Percentiles rank a stretch among this genome's conserved stretches.
Conservation (phyloP, 2,113 vertebrate genomes). For the Casuarius casuarius region DNA sequence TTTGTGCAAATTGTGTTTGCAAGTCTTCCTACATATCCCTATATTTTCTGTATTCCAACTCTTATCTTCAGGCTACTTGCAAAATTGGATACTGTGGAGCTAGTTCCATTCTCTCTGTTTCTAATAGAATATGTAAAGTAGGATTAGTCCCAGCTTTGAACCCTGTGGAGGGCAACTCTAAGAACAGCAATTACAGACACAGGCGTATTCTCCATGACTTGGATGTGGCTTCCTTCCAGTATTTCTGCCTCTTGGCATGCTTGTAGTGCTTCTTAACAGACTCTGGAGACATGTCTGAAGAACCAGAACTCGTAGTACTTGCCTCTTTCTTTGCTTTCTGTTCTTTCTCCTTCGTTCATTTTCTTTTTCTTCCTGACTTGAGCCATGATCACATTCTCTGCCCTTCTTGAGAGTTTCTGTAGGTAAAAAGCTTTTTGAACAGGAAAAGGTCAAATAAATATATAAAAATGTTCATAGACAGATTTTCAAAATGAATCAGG, state of each 20-base stretch:
- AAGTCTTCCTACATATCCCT: not conserved
- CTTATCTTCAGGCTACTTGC: not conserved
- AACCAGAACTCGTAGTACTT: not conserved
- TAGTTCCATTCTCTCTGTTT: not conserved
- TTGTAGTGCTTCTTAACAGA: not conserved
- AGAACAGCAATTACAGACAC: slow-evolving; percentile 28
- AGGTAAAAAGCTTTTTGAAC: not conserved
- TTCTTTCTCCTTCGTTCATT: not conserved
- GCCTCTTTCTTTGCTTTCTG: not conserved
- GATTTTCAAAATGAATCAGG: not conserved
- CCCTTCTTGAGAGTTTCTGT: not conserved
- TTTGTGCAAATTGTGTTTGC: not conserved
- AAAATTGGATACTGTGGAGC: not conserved
- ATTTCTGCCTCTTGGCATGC: not conserved
- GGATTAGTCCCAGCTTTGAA: slow-evolving; percentile 29
- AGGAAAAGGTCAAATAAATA: not conserved
- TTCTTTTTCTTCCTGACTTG: not conserved
- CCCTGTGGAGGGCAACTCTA: not conserved
- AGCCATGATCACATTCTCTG: not conserved
- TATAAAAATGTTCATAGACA: not conserved
- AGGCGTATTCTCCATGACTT: not conserved
- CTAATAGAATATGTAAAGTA: slow-evolving; percentile 5
- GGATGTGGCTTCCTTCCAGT: slow-evolving; percentile 5
- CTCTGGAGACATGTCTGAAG: not conserved
- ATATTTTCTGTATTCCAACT: not conserved